phyloP scores from a whole-genome alignment of 1,140 invertebrate species.

The Pseudobourletiella spinata region DNA sequence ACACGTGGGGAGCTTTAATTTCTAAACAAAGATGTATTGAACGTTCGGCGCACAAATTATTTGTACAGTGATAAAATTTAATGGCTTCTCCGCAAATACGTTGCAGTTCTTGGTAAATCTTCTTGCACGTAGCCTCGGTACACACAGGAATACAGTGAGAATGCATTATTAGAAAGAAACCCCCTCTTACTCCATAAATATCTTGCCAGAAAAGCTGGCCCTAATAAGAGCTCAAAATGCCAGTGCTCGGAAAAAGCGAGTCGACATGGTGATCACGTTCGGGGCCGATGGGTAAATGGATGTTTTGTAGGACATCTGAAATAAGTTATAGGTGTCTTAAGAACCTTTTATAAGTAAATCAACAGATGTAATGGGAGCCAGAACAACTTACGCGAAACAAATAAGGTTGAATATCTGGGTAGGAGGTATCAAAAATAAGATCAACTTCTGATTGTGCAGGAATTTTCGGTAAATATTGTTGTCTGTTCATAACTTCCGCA shows the following conservation, averaged over 20 bases:
- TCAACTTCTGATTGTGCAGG: slow-evolving; percentile 84
- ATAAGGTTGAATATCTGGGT: slow-evolving; percentile 88
- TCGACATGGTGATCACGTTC: slow-evolving; percentile 5
- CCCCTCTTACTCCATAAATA: no score
- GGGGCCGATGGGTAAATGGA: slow-evolving; percentile 7
- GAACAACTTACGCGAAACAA: slow-evolving; percentile 62
- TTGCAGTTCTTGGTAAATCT: no score
- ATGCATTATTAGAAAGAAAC: no score
- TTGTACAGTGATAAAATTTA: no score
- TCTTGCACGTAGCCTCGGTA: no score
- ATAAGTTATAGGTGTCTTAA: background rate
- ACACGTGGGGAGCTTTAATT: no score
- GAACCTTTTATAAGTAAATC: background rate
- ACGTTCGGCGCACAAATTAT: no score
- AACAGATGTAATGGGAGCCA: background rate
- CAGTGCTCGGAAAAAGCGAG: slow-evolving; percentile 4
- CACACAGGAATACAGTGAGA: no score
- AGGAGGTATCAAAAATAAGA: slow-evolving; percentile 87
- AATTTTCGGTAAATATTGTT: slow-evolving; percentile 92
- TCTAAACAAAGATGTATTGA: no score
- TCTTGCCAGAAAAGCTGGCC: no score
- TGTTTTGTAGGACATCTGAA: slow-evolving; percentile 23
- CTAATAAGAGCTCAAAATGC: slow-evolving; percentile 3
- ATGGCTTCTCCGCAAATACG: no score
- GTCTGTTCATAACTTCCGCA: slow-evolving; percentile 86